A percentile compares a stretch with the other conserved stretches of the same genome.
These are phyloP conservation scores for Drosophila flavopinicola DNA, from an alignment of 2,888 invertebrate species.

Conservation along the genomic window DNA sequence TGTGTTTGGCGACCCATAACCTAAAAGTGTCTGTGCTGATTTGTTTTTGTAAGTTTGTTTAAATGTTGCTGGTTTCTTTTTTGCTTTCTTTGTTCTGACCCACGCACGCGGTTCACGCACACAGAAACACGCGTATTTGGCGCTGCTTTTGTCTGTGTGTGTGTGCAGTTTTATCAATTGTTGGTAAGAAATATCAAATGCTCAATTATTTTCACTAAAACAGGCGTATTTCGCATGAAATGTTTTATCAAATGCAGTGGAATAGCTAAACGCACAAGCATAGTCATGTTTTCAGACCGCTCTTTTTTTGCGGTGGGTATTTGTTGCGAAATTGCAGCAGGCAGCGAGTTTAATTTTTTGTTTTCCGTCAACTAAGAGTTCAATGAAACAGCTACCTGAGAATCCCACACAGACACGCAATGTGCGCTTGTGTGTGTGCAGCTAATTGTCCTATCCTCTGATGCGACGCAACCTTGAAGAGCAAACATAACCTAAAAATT, in stretches of 20 bases:
- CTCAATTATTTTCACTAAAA: constrained; percentile 4
- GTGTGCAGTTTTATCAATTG: constrained; percentile 3
- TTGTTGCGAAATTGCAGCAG: constrained; percentile 49
- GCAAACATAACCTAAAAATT: constrained; percentile 72
- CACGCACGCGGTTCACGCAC: constrained; percentile 67
- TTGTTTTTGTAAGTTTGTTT: constrained; percentile 73
- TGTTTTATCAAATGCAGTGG: constrained; percentile 11
- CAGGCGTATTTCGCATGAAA: background rate
- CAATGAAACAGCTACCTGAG: constrained; percentile 43
- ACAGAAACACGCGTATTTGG: constrained; percentile 42
- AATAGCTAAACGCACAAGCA: constrained; percentile 10
- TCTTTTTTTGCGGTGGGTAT: constrained; percentile 26
- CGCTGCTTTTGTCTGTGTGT: constrained; percentile 36
- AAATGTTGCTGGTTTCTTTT: constrained; percentile 45
- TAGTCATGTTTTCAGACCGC: constrained; percentile 5
- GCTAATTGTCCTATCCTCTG: constrained; percentile 27
- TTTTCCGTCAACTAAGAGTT: constrained; percentile 36
- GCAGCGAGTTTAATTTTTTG: constrained; percentile 8
- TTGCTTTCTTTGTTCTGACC: constrained; percentile 66
- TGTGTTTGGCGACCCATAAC: constrained; percentile 58
- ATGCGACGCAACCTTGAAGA: constrained; percentile 66
- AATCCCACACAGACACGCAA: constrained; percentile 3
- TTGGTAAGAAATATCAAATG: constrained; percentile 23
- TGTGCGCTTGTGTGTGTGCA: constrained; percentile 8
- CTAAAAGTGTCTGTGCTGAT: constrained; percentile 58